These are phyloP conservation scores for Copidosoma floridanum DNA, from an alignment of 1,140 invertebrate species.

Conservation along the genomic window DNA sequence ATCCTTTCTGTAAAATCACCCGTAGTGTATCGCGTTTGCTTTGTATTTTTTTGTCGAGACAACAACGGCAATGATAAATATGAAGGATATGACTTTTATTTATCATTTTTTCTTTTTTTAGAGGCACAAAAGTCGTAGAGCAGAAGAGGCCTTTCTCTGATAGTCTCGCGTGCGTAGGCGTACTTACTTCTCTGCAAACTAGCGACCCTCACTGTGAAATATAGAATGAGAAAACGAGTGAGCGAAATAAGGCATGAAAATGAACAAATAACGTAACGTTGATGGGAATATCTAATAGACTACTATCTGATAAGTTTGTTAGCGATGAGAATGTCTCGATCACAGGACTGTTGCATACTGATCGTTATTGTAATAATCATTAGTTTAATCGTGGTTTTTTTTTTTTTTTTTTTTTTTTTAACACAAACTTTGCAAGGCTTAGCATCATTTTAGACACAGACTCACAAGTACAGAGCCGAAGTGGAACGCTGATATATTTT, in stretches of 20 bases:
- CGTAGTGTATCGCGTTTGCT: slow-evolving; percentile 2
- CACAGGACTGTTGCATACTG: slow-evolving; percentile 21
- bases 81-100: slow-evolving; percentile 12
- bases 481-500: slow-evolving; percentile 26
- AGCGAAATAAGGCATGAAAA: not conserved
- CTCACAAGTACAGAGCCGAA: slow-evolving; percentile 23
- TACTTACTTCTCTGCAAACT: slow-evolving; percentile 46
- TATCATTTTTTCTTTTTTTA: not conserved
- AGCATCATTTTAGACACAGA: slow-evolving; percentile 8
- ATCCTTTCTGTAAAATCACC: not conserved
- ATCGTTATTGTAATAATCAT: slow-evolving; percentile 23
- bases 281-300: too few species aligned
- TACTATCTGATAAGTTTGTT: too few species aligned
- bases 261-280: slow-evolving; percentile 2
- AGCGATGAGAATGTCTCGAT: not conserved
- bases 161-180: slow-evolving; percentile 43
- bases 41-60: too few species aligned
- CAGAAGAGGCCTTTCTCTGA: slow-evolving; percentile 11
- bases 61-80: too few species aligned
- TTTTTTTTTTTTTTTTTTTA: too few species aligned
- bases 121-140: slow-evolving; percentile 8
- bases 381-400: slow-evolving; percentile 23
- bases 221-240: not conserved
- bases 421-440: slow-evolving; percentile 21
- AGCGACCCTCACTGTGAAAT: slow-evolving; percentile 31